phyloP scores from a whole-genome alignment of 1,140 invertebrate genomes.

The Rhynchophorus ferrugineus region DNA sequence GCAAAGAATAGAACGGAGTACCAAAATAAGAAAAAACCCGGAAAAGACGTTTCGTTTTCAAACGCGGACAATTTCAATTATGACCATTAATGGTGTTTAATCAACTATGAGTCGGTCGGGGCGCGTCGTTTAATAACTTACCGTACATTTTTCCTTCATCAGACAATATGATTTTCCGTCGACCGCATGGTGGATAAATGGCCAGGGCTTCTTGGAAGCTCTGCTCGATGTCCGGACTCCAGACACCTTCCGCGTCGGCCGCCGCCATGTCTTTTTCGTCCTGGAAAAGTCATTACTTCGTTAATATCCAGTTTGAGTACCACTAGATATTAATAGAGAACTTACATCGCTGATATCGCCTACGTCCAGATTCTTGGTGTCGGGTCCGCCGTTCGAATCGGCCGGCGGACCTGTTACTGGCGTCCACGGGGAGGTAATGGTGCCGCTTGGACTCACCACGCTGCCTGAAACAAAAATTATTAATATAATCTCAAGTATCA shows the following conservation, averaged over 20 bases:
- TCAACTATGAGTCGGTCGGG: no score
- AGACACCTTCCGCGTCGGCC: conserved; percentile 97
- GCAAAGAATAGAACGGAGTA: no score
- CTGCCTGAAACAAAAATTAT: conserved; percentile 31
- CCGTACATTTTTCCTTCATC: conserved; percentile 99
- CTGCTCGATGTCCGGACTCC: conserved; percentile 99
- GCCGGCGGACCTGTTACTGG: conserved; percentile 58
- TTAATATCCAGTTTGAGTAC: background rate
- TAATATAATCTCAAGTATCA: no score
- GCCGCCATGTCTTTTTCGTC: conserved; percentile 84
- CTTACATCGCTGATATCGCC: conserved; percentile 60
- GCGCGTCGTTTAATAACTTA: no score
- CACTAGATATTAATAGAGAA: conserved; percentile 13
- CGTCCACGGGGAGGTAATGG: conserved; percentile 68
- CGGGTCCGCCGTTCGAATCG: conserved; percentile 57
- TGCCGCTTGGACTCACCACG: conserved; percentile 47
- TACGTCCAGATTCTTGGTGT: conserved; percentile 61
- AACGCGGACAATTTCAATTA: no score
- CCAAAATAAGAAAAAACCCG: no score
- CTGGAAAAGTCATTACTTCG: conserved; percentile 41
- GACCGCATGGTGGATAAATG: conserved; percentile 98
- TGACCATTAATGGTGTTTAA: no score
- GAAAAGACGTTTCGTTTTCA: no score
- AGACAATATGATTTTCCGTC: conserved; percentile 98
- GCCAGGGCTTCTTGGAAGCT: conserved; percentile 99